These are phyloP conservation scores for Andricus grossulariae DNA, from an alignment of 1,140 invertebrate genomes.

Conservation along the genomic window DNA sequence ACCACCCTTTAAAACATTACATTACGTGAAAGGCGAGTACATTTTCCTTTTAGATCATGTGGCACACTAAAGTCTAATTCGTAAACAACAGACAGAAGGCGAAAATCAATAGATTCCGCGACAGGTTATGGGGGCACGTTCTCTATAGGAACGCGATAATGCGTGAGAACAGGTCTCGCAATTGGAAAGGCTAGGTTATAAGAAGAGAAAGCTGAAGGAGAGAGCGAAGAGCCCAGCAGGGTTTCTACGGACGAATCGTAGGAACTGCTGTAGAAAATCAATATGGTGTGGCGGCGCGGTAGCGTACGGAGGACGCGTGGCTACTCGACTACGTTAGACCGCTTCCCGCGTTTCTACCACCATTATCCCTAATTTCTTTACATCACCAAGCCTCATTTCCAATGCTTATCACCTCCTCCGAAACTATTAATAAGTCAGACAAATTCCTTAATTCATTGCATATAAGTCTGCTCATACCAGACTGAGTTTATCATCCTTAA, in stretches of 20 bases:
- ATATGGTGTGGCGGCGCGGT: conserved; percentile 67
- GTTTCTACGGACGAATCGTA: conserved; percentile 59
- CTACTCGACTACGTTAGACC: conserved; percentile 51
- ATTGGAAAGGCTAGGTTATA: conserved; percentile 48
- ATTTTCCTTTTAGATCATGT: neutral
- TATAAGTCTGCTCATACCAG: neutral
- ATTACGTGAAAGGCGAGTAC: neutral
- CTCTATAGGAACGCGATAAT: conserved; percentile 44
- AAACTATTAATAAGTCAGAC: neutral
- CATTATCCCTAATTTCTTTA: conserved; percentile 32
- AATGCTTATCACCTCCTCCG: neutral
- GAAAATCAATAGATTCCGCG: conserved; percentile 25
- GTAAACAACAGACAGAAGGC: neutral
- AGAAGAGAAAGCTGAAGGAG: conserved; percentile 40
- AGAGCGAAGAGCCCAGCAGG: conserved; percentile 56
- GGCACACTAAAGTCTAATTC: neutral
- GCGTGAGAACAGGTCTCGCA: conserved; percentile 52
- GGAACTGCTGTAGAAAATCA: conserved; percentile 68
- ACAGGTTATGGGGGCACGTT: conserved; percentile 6
- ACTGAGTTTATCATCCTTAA: neutral
- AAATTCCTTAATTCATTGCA: neutral
- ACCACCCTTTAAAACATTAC: neutral
- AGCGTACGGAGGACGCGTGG: conserved; percentile 64
- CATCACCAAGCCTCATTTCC: neutral
- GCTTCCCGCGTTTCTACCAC: conserved; percentile 46